These are phyloP conservation scores for Furcifer pardalis DNA, from an alignment of 2,797 vertebrate genomes.

Conservation along the genomic window DNA sequence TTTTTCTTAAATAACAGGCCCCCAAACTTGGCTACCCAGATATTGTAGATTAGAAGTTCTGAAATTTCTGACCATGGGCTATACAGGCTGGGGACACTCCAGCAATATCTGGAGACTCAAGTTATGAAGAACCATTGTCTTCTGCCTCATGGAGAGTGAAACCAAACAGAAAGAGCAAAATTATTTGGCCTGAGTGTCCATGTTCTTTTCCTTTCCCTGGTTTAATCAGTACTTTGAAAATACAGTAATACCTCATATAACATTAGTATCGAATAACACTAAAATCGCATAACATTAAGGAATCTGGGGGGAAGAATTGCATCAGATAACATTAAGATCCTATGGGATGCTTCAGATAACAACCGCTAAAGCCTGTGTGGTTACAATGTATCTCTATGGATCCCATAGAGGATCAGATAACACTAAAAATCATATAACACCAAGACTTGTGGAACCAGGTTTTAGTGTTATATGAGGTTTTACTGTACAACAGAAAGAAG, in stretches of 20 bases:
- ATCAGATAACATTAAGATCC: no score
- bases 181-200: neutral
- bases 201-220: neutral
- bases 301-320: no score
- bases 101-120: neutral
- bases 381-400: no score
- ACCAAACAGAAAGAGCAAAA: neutral
- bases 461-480: no score
- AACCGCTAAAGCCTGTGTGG: no score
- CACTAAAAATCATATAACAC: no score
- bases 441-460: no score
- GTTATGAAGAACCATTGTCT: neutral
- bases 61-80: neutral
- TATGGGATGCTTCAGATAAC: no score
- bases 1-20: neutral
- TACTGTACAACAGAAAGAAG: conserved; percentile 17
- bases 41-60: neutral
- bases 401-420: no score
- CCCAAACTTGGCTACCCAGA: neutral
- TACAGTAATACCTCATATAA: no score
- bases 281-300: no score
- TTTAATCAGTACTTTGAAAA: conserved; percentile 26
- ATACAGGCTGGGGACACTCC: neutral
- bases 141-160: neutral
- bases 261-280: no score